Base-by-base conservation (phyloP, 2,888 invertebrate species). In the Hemicrepidius hirtus region DNA sequence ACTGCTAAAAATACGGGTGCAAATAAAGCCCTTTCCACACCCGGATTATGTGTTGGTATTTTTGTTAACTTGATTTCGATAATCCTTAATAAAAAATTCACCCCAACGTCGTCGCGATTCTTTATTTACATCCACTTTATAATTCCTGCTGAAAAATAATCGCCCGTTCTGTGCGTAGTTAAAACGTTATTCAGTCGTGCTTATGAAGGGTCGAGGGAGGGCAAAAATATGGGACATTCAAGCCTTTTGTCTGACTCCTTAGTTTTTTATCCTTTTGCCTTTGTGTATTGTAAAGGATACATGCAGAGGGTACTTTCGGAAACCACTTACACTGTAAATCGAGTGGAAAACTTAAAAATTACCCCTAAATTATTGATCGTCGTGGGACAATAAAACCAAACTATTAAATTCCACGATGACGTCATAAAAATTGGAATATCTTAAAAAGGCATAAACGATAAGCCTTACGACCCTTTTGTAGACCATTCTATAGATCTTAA, bases 11-110 rank as follows among this genome's bases (percentile, higher is more conserved):
- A 60, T 41, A 68, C 35, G 41, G 53, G 40, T 24, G 53, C 65
- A 53, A 64, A 65, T 65, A 65, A 41, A 53, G 50, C 40, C 40
- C 40, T 65, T 53, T 41, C 35, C 50, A 28, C 55, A 53, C 28
- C 16, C 32, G 81, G 79, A 78, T 76, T 77, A 78, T 78, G 40
- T 40, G 53, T 46, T 16, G 49, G 40, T 37, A 55, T 68, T 32
- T 68, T 66, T 67, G 67, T 62, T 74, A 74, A 74, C 74, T 74
- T 63, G 74, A 74, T 74, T 74, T 70, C 62, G 74, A 74, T 74
- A 70, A 67, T 66, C 59, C 67, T 71, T 67, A 57, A 74, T 70
- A 73, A 53, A 73, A 68, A 73, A 73, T 65, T 57, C 73, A 73
- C 74, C 74, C 70, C 46, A 62, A 41, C 49, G 60, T 41, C 62